Base-by-base conservation (phyloP, 2,797 vertebrate species). In the Muscicapa comitata region DNA sequence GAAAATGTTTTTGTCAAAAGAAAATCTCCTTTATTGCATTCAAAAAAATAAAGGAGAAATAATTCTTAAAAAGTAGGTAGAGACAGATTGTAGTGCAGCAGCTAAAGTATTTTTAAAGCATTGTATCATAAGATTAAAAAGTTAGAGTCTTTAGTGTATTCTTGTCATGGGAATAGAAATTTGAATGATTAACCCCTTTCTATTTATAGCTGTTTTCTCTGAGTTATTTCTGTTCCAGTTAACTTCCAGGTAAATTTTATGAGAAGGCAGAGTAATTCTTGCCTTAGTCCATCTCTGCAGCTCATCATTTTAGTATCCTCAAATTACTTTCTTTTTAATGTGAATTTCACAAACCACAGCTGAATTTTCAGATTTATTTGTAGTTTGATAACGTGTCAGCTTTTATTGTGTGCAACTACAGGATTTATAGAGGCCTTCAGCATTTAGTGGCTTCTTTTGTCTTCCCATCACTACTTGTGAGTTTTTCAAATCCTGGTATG, bases 151-250 rank as follows among this genome's bases (percentile, higher is more conserved):
- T 87, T 59, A 33, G 75, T 74, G 78, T 87, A 61, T 82, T 82
- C 62, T 38, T 94, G 57, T 83, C 45, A 24, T 40, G 85, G 85
- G 89, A 94, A 71, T 74, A 92, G 72, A 67, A 73, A 43, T 80
- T 47, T 29, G n/a, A 87, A 42, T 89, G 53, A 94, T 93, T 93
- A 95, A 91, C 63, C 55, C 62, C 63, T 28, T 89, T 95, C 81
- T 93, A 78, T 92, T 95, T 94, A 88, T 94, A 94, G 29, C 59
- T 88, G 10, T 82, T 94, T 81, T 81, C 50, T 51, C 58, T 24
- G 71, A 72, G 47, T 93, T 85, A 83, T 43, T 89, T 51, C 21
- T 31, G 72, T 75, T 88, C 84, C 57, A 94, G 18, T 95, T 92
- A 85, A 85, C 38, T 57, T 87, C 18, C 28, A 63, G 45, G 63